Evolutionary conservation across 1,140 invertebrate species (phyloP).

Genomic region (Drosophila serrata): DNA sequence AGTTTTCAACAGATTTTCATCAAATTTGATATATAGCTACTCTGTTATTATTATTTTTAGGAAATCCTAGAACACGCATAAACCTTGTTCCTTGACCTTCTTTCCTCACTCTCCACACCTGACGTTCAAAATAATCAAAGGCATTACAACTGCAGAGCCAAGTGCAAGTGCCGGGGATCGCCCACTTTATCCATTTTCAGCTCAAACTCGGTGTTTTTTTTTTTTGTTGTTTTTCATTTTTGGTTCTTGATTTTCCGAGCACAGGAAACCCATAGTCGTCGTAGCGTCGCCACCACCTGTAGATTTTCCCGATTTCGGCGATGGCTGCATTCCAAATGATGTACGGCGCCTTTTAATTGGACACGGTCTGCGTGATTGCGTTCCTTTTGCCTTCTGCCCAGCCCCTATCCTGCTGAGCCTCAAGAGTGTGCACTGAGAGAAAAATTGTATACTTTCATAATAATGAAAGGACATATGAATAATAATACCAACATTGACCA

Average conservation of each 20-base stretch:
- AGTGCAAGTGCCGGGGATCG: conserved; percentile 23
- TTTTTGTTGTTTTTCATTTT: conserved; percentile 8
- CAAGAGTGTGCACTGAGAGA: conserved; percentile 12
- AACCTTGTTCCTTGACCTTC: background rate
- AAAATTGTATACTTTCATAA: background rate
- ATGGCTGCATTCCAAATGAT: conserved; percentile 76
- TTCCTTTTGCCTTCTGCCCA: conserved; percentile 14
- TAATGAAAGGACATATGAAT: background rate
- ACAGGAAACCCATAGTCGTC: conserved; percentile 56
- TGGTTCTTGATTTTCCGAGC: conserved; percentile 39
- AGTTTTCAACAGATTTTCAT: no score
- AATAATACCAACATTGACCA: no score
- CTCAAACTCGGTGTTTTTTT: conserved; percentile 11
- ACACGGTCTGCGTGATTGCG: conserved; percentile 78
- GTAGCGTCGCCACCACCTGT: conserved; percentile 70
- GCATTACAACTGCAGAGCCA: conserved; percentile 6
- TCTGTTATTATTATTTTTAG: background rate
- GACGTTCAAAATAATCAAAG: conserved; percentile 3
- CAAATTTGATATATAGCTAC: no score
- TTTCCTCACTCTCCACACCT: conserved; percentile 18
- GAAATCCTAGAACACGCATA: background rate
- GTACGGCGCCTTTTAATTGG: conserved; percentile 82
- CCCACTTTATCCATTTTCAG: conserved; percentile 13
- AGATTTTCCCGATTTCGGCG: conserved; percentile 65
- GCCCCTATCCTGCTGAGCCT: conserved; percentile 25